A percentile compares a stretch with the other conserved stretches of the same genome.
Conservation (phyloP, 2,113 vertebrate genomes). For the Cheilinus undulatus region DNA sequence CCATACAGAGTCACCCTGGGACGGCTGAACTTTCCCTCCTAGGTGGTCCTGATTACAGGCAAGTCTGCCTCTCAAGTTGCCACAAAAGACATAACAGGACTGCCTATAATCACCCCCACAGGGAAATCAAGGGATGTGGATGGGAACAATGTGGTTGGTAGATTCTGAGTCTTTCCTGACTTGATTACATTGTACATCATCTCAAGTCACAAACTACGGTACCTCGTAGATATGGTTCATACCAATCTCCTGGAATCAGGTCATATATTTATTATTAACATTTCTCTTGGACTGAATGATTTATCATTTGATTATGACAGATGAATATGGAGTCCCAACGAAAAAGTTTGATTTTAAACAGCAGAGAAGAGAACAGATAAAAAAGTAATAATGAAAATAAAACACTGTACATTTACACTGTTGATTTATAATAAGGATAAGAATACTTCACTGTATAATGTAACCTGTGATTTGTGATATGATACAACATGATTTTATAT, state of each 20-base stretch:
- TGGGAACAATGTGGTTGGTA: slow-evolving; percentile 35
- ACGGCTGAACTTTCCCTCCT: slow-evolving; percentile 37
- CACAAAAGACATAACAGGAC: slow-evolving; percentile 48
- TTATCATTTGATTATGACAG: background rate
- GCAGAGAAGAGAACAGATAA: too few relatives aligned
- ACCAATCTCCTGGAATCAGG: slow-evolving; percentile 5
- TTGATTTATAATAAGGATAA: too few relatives aligned
- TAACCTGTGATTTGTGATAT: too few relatives aligned
- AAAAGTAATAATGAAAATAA: too few relatives aligned
- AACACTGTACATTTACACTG: too few relatives aligned
- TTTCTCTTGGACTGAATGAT: slow-evolving; percentile 2
- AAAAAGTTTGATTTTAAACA: too few relatives aligned
- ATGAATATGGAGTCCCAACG: too few relatives aligned
- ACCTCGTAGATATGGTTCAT: slow-evolving; percentile 35
- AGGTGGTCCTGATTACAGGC: slow-evolving; percentile 64
- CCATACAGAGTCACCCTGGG: slow-evolving; percentile 30
- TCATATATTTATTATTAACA: background rate
- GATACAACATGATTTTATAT: too few relatives aligned
- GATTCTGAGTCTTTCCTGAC: slow-evolving; percentile 30
- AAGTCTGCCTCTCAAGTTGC: slow-evolving; percentile 44
- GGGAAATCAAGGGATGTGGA: slow-evolving; percentile 61
- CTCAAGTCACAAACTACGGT: slow-evolving; percentile 19
- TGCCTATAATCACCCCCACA: slow-evolving; percentile 54
- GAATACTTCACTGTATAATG: too few relatives aligned
- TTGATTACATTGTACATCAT: slow-evolving; percentile 39